Conservation (phyloP, 92 coral and sea anemone species). For the Chrysogorgia sp. region DNA sequence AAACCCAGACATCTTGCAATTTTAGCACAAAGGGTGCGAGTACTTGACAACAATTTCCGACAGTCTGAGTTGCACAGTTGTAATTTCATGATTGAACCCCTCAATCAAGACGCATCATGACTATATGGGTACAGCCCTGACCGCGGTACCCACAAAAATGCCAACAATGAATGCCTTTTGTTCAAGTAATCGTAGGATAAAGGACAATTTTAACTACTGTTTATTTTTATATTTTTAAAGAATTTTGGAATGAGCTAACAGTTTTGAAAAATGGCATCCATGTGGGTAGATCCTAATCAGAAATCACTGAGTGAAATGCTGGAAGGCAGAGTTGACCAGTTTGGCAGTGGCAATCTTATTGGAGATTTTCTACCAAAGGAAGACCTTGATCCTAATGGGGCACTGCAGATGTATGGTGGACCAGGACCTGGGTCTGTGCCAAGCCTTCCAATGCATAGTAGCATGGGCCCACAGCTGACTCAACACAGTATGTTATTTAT, state of each 20-base stretch:
- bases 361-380: constrained; percentile 25
- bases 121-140: no score
- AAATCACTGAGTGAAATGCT: constrained; percentile 37
- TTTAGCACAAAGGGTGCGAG: no score
- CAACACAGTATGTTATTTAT: constrained; percentile 27
- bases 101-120: no score
- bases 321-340: constrained; percentile 28
- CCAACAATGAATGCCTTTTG: no score
- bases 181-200: no score
- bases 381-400: constrained; percentile 24
- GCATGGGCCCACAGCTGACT: constrained; percentile 20
- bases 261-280: neutral
- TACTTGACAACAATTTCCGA: no score
- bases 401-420: constrained; percentile 36
- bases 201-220: no score
- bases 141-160: no score
- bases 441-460: neutral
- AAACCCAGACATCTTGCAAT: no score
- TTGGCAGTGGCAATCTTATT: constrained; percentile 29
- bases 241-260: constrained; percentile 32
- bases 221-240: neutral
- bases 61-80: no score
- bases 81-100: no score
- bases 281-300: constrained; percentile 30
- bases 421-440: constrained; percentile 22